Conservation (phyloP, 2,888 invertebrate genomes). For the Anthophora plumipes region DNA sequence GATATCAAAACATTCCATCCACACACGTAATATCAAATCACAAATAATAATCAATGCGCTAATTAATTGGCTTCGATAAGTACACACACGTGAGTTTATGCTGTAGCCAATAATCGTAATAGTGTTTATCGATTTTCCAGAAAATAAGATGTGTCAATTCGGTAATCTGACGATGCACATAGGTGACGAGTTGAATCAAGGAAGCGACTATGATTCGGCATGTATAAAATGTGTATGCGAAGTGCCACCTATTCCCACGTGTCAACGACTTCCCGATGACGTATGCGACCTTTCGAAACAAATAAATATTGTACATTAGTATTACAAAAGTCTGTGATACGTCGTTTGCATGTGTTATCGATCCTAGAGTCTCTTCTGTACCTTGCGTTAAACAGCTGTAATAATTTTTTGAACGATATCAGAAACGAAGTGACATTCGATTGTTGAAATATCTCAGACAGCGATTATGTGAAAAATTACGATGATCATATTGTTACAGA, state of each 20-base stretch:
- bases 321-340: not conserved
- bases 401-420: not conserved
- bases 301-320: too few species aligned
- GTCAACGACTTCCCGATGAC: conserved; percentile 67
- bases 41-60: too few species aligned
- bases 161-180: conserved; percentile 72
- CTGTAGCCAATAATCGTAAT: not conserved
- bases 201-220: conserved; percentile 64
- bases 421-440: not conserved
- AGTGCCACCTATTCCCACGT: conserved; percentile 76
- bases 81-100: too few species aligned
- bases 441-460: not conserved
- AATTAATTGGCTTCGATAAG: too few species aligned
- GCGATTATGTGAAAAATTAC: not conserved
- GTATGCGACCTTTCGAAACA: conserved; percentile 67
- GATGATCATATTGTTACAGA: not conserved
- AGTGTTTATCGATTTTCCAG: conserved; percentile 26
- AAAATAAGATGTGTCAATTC: conserved; percentile 66
- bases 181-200: conserved; percentile 74
- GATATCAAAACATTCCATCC: too few species aligned
- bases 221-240: conserved; percentile 78
- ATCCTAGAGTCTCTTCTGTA: not conserved
- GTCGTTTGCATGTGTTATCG: not conserved
- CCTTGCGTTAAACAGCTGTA: not conserved
- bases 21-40: too few species aligned